phyloP scores from a whole-genome alignment of 2,888 invertebrate genomes.

The Opisthograptis luteolata region DNA sequence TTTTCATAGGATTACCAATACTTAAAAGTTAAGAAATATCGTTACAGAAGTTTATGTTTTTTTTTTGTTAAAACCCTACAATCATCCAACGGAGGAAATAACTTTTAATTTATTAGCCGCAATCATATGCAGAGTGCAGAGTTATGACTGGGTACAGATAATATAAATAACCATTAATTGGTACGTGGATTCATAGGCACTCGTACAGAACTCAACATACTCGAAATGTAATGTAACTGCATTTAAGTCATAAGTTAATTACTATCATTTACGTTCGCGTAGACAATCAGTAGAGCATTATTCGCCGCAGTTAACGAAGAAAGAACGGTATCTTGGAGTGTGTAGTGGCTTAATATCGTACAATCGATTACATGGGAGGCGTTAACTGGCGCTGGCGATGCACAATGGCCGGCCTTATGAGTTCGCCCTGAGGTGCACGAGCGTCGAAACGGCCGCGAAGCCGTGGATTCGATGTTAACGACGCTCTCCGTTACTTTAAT shows the following conservation, averaged over 20 bases:
- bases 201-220: slow-evolving; percentile 9
- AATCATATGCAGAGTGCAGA: slow-evolving; percentile 31
- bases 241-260: slow-evolving; percentile 37
- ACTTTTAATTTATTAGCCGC: slow-evolving; percentile 30
- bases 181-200: slow-evolving; percentile 30
- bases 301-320: slow-evolving; percentile 29
- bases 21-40: slow-evolving; percentile 14
- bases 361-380: slow-evolving; percentile 54
- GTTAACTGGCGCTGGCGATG: slow-evolving; percentile 28
- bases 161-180: slow-evolving; percentile 37
- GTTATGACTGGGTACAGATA: slow-evolving; percentile 36
- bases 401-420: slow-evolving; percentile 12
- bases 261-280: slow-evolving; percentile 32
- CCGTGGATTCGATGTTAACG: slow-evolving; percentile 65
- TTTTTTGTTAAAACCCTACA: slow-evolving; percentile 20
- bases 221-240: slow-evolving; percentile 33
- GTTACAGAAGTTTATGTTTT: slow-evolving; percentile 20
- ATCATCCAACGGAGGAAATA: slow-evolving; percentile 25
- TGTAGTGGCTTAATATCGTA: slow-evolving; percentile 48
- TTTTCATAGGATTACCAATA: slow-evolving; percentile 4
- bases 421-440: slow-evolving; percentile 38
- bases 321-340: slow-evolving; percentile 48
- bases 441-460: slow-evolving; percentile 55
- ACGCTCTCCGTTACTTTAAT: slow-evolving; percentile 77
- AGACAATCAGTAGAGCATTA: slow-evolving; percentile 34